Evolutionary conservation across 2,113 vertebrate species (phyloP), one percentile per base, ranked within the genome.

Genomic region (Saiga tatarica): DNA sequence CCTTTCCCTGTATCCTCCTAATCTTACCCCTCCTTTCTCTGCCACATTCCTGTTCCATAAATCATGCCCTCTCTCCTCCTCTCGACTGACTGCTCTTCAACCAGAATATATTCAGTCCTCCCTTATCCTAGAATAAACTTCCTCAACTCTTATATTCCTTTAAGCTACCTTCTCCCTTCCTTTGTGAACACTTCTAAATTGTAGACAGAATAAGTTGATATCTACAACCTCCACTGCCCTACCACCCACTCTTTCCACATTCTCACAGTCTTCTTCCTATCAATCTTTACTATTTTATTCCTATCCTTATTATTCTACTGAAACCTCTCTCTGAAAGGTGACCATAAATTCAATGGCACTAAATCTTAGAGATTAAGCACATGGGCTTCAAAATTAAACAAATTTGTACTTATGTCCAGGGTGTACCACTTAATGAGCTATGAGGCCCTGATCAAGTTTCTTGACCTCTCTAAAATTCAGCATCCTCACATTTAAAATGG

Each of bases 341-440:
- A 95, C 71, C 52, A 97, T 96, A 96, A 96, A 97, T 94, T 53
- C 45, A 95, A 62, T 85, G 52, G 87, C 30, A 92, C 50, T 78
- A 92, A 62, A 81, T 92, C 13, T 45, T 71, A 81, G 57, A 97
- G 25, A 94, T 87, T 96, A 97, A 97, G 52, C 94, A 90, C 39
- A 95, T 28, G 53, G 33, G 6, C 25, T 76, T 96, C 57, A 76
- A 53, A 62, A 9, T 64, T 97, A 94, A 94, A 95, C 10, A 87
- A 7, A 94, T 59, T 92, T 89, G 57, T 5, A 4, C 89, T 97
- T 94, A 93, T 89, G 52, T 93, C 9, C 42, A 87, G 14, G 42
- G 21, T 91, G 23, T 91, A 33, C 17, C 13, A 84, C 96, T 96
- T 95, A 78, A 94, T 52, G 53, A 91, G 10, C 53, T 89, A 45